phyloP scores from a whole-genome alignment of 2,797 vertebrate species.

The Menidia menidia region DNA sequence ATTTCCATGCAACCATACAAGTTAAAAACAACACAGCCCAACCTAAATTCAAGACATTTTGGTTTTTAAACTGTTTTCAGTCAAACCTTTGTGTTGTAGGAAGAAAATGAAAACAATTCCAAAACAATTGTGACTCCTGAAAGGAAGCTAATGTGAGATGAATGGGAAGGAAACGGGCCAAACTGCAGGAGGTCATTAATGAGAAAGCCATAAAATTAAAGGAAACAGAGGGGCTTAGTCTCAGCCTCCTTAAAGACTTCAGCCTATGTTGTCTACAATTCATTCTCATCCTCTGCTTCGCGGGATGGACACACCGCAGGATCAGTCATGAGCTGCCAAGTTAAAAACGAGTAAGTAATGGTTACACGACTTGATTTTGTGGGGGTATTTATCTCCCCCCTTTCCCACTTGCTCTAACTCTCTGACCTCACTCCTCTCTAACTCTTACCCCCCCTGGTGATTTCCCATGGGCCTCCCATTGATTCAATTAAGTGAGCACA shows the following conservation, averaged over 20 bases:
- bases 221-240: conserved; percentile 38
- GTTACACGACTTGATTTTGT: conserved; percentile 54
- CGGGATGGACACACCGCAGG: conserved; percentile 44
- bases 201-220: conserved; percentile 71
- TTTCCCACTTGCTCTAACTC: conserved; percentile 57
- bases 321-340: conserved; percentile 54
- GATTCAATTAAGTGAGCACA: conserved; percentile 82
- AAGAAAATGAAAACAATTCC: conserved; percentile 59
- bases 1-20: not conserved
- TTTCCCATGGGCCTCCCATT: conserved; percentile 81
- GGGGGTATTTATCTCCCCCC: conserved; percentile 36
- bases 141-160: conserved; percentile 72
- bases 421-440: conserved; percentile 72
- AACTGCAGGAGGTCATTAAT: conserved; percentile 77
- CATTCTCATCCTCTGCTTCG: conserved; percentile 37
- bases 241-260: conserved; percentile 37
- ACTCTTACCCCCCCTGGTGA: conserved; percentile 75
- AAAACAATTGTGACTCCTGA: conserved; percentile 65
- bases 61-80: conserved; percentile 26
- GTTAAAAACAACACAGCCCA: not conserved
- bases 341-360: conserved; percentile 63
- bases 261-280: conserved; percentile 13
- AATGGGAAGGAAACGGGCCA: conserved; percentile 73
- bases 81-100: conserved; percentile 38
- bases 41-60: not conserved